Conservation (phyloP, 2,797 vertebrate species). For the Ctenopoma multispine region DNA sequence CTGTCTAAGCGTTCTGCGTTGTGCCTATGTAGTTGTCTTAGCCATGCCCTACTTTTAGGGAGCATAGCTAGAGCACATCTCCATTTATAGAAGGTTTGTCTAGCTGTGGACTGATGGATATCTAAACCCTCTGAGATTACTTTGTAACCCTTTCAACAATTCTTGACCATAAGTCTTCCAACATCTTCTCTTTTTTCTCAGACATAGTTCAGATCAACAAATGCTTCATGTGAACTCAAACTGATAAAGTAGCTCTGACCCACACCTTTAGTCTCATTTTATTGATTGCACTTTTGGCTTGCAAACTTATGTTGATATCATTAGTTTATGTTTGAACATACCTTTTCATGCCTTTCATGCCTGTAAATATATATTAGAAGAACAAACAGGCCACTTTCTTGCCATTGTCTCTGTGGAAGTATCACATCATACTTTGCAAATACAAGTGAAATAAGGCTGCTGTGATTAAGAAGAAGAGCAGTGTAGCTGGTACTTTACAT, state of each 20-base stretch:
- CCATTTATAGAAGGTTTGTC: neutral
- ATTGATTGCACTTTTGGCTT: neutral
- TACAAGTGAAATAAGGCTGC: too few relatives aligned
- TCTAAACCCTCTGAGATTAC: neutral
- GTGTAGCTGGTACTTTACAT: neutral
- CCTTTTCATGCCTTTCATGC: too few relatives aligned
- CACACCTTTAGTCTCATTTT: neutral
- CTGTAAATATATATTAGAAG: too few relatives aligned
- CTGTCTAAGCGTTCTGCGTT: neutral
- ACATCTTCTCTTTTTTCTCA: neutral
- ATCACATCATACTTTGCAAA: neutral
- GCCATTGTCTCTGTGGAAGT: neutral
- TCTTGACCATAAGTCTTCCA: neutral
- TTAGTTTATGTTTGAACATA: too few relatives aligned
- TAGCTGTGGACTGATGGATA: neutral
- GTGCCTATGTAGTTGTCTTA: neutral
- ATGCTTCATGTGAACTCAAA: neutral
- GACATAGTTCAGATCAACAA: neutral
- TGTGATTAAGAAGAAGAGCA: neutral
- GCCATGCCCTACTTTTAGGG: neutral
- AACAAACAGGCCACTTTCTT: too few relatives aligned
- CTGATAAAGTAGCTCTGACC: neutral
- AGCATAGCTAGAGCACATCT: neutral
- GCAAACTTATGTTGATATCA: too few relatives aligned
- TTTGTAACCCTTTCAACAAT: neutral